Conservation (phyloP, 2,113 vertebrate species). For the Notarius lentiginosus region DNA sequence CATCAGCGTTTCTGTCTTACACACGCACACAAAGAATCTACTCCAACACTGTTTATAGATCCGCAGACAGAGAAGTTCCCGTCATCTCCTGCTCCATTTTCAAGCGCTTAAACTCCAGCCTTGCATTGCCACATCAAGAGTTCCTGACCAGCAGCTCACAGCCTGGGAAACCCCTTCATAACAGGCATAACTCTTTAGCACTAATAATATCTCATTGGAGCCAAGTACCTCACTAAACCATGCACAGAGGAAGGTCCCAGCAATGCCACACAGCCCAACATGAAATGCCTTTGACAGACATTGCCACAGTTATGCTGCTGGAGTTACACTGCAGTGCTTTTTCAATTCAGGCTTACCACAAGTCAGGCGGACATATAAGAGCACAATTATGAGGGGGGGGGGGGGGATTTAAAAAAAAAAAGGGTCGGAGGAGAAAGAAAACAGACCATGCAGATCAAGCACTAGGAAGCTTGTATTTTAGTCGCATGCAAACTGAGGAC, state of each 20-base stretch:
- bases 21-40: background rate
- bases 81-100: conserved; percentile 38
- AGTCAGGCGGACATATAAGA: background rate
- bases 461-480: background rate
- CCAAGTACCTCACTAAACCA: conserved; percentile 34
- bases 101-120: conserved; percentile 20
- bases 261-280: conserved; percentile 4
- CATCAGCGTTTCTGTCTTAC: background rate
- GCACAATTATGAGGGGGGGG: background rate
- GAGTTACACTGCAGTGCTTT: conserved; percentile 18
- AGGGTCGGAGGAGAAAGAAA: background rate
- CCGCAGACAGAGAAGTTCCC: conserved; percentile 9
- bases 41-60: background rate
- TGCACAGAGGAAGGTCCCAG: conserved; percentile 36
- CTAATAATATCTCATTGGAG: conserved; percentile 55
- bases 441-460: background rate
- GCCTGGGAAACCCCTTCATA: conserved; percentile 61
- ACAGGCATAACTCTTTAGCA: conserved; percentile 51
- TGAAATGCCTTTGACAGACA: conserved; percentile 22
- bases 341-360: conserved; percentile 8
- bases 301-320: conserved; percentile 31
- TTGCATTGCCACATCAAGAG: conserved; percentile 53
- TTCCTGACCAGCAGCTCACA: conserved; percentile 48
- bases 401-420: background rate
- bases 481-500: background rate